Evolutionary conservation across 2,797 vertebrate species (phyloP).

Genomic region (Echiichthys vipera): DNA sequence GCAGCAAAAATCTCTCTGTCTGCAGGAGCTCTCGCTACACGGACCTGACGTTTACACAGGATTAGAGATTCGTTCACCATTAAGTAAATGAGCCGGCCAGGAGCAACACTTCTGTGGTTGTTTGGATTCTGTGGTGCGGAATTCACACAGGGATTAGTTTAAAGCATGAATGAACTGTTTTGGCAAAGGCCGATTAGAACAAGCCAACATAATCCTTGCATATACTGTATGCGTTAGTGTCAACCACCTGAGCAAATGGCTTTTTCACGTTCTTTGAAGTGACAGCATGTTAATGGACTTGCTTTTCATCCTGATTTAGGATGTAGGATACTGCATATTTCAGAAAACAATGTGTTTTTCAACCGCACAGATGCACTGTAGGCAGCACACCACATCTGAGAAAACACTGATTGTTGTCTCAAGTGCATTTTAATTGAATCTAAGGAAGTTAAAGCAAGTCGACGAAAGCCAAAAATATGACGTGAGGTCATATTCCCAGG

Average conservation of each 20-base stretch:
- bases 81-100: conserved; percentile 67
- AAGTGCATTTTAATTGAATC: conserved; percentile 46
- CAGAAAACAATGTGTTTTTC: conserved; percentile 46
- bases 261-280: conserved; percentile 25
- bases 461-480: conserved; percentile 37
- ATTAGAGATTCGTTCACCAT: conserved; percentile 73
- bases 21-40: conserved; percentile 59
- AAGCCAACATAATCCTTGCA: conserved; percentile 31
- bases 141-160: conserved; percentile 52
- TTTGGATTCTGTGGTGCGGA: conserved; percentile 57
- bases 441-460: conserved; percentile 54
- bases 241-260: conserved; percentile 27
- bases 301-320: conserved; percentile 16
- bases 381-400: conserved; percentile 45
- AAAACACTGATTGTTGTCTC: conserved; percentile 53
- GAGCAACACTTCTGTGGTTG: conserved; percentile 59
- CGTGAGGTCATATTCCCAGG: conserved; percentile 31
- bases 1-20: conserved; percentile 60
- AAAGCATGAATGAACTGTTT: conserved; percentile 58
- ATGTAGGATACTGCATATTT: conserved; percentile 11
- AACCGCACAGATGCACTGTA: conserved; percentile 12
- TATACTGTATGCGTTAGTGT: neutral
- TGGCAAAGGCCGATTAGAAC: conserved; percentile 16
- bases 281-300: neutral
- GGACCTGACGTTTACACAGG: conserved; percentile 73